A percentile compares a stretch with the other conserved stretches of the same genome.
Conservation (phyloP, 2,797 vertebrate species). For the Oceanodroma leucorhoa region DNA sequence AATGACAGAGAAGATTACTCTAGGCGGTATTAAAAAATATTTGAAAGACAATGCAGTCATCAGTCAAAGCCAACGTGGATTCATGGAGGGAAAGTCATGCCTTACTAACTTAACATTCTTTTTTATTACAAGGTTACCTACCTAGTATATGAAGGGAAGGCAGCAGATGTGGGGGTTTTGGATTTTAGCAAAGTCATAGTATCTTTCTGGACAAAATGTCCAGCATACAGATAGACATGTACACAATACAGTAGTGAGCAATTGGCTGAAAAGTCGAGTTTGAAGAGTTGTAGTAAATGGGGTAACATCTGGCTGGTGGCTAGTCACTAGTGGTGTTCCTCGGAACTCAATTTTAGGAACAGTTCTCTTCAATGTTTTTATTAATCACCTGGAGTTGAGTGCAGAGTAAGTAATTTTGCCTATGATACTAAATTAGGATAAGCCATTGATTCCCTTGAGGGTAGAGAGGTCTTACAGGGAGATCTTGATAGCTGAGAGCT, state of each 20-base stretch:
- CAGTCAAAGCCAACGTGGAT: neutral
- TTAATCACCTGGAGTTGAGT: neutral
- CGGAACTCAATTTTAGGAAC: neutral
- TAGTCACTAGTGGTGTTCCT: neutral
- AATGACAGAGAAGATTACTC: neutral
- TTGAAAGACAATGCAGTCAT: neutral
- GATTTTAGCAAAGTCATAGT: neutral
- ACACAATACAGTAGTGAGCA: neutral
- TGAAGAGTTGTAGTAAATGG: neutral
- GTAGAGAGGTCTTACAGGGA: neutral
- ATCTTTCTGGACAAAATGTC: neutral
- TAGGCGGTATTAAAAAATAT: neutral
- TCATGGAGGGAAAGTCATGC: neutral
- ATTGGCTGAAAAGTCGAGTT: neutral
- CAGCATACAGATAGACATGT: too few relatives aligned
- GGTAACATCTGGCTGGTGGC: neutral
- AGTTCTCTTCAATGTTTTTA: neutral
- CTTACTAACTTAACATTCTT: neutral
- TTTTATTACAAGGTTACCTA: neutral
- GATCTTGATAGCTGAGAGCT: neutral
- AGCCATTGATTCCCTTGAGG: neutral
- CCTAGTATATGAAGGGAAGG: neutral
- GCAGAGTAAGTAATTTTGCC: neutral
- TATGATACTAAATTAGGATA: neutral
- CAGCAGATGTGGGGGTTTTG: accelerated